Evolutionary conservation across 2,113 vertebrate species (phyloP), one percentile per base, ranked within the genome.

Genomic region (Ascaphus truei): DNA sequence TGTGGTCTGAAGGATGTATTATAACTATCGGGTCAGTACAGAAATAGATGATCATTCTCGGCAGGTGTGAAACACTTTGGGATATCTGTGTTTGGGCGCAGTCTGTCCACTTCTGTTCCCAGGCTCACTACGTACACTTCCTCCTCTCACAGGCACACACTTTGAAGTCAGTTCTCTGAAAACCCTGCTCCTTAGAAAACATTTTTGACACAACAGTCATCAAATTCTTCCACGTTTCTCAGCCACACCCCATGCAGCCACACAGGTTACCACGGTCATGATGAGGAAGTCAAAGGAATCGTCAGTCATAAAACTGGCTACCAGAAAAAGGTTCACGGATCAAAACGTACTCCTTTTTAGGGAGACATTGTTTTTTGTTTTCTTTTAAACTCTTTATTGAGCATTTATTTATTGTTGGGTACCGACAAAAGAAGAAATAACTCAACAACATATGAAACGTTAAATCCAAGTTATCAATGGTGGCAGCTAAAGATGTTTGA

Each of bases 151-250:
- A 16, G 31, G n/a, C n/a, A 41, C 13, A 41, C 10, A 7, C n/a
- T 16, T n/a, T 20, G 41, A 45, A 45, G 20, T 45, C 41, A 45
- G 20, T 45, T 18, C 41, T 18, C 41, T 45, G 4, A 45, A 45
- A 16, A 7, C 4, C 5, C 15, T 45, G 25, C n/a, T n/a, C n/a
- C n/a, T n/a, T n/a, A n/a, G n/a, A n/a, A n/a, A n/a, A 64, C 31
- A 64, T 64, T 37, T 64, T 33, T 52, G 13, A 48, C 7, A 18
- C 2, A 16, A n/a, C 30, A 64, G 45, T 64, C 62, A 64, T 29
- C 13, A 6, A 2, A 52, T 64, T 64, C 43, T 33, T 11, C 41
- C 12, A 15, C n/a, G 12, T 16, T 9, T 13, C 34, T 30, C n/a
- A 11, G 13, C 26, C 61, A 36, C 62, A 23, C 62, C 62, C 23